phyloP scores from a whole-genome alignment of 1,140 invertebrate genomes.

The Heterodera carotae region DNA sequence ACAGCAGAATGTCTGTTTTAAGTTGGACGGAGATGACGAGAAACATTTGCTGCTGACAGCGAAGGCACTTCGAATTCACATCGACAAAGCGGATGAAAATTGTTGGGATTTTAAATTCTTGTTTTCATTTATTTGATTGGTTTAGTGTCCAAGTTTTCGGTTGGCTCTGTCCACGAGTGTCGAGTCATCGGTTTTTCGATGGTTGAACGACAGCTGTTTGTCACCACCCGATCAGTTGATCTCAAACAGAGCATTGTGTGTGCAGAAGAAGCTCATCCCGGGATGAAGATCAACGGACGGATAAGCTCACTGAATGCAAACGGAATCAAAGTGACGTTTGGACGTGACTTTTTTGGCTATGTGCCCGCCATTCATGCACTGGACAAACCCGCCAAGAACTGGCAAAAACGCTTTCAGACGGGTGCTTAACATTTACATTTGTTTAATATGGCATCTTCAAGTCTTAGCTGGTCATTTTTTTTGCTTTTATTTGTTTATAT shows the following conservation, averaged over 20 bases:
- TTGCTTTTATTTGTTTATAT: no score
- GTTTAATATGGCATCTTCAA: no score
- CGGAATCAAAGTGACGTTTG: constrained; percentile 48
- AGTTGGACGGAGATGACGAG: constrained; percentile 36
- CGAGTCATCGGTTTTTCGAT: constrained; percentile 49
- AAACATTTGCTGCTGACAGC: constrained; percentile 55
- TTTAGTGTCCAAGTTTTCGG: constrained; percentile 52
- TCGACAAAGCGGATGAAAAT: constrained; percentile 48
- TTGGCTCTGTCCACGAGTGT: constrained; percentile 53
- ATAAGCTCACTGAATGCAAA: constrained; percentile 39
- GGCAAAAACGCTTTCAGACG: constrained; percentile 49
- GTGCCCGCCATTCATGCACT: constrained; percentile 43
- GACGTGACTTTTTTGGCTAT: constrained; percentile 45
- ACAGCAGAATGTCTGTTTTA: constrained; percentile 51
- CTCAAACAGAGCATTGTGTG: constrained; percentile 51
- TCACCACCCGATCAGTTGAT: constrained; percentile 51
- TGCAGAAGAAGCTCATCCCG: constrained; percentile 43
- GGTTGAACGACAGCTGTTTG: constrained; percentile 53
- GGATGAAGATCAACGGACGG: constrained; percentile 40
- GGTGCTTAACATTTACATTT: no score
- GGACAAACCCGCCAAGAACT: constrained; percentile 38
- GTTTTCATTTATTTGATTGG: background rate
- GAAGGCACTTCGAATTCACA: constrained; percentile 37
- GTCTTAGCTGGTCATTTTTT: no score
- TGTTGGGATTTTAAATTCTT: constrained; percentile 29